Conservation (phyloP, 2,113 vertebrate species). For the Hippocampus mohnikei region DNA sequence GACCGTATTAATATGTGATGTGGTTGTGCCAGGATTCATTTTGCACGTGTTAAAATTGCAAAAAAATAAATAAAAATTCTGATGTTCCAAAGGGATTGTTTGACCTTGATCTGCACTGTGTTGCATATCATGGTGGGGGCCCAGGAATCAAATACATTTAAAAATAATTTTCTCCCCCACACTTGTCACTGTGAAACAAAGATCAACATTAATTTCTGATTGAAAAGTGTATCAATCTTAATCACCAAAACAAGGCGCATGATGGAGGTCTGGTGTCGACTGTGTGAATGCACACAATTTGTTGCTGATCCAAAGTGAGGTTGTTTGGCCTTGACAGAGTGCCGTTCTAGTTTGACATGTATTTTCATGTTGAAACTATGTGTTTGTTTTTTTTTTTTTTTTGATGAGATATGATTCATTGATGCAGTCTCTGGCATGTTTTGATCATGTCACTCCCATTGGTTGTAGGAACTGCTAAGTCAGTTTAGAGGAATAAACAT, state of each 20-base stretch:
- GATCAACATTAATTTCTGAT: neutral
- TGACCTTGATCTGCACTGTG: no score
- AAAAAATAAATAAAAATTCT: no score
- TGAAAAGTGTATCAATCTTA: neutral
- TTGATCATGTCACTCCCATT: neutral
- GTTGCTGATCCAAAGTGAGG: neutral
- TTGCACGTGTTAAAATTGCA: neutral
- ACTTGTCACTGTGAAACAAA: neutral
- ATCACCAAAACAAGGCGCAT: neutral
- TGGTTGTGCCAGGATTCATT: neutral
- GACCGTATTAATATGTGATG: neutral
- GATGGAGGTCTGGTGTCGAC: neutral
- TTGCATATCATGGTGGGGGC: no score
- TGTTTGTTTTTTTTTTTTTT: slow-evolving; percentile 7
- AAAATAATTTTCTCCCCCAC: neutral
- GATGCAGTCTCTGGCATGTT: neutral
- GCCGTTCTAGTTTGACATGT: neutral
- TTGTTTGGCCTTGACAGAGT: neutral
- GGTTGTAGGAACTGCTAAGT: neutral
- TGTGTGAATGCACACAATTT: neutral
- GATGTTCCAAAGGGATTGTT: neutral
- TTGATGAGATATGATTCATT: slow-evolving; percentile 1
- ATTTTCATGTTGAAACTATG: neutral
- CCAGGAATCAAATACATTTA: neutral
- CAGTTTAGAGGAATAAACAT: neutral